Evolutionary conservation across 1,140 invertebrate species (phyloP), one percentile per base, ranked within the genome.

Genomic region (Heliconius eleuchia): DNA sequence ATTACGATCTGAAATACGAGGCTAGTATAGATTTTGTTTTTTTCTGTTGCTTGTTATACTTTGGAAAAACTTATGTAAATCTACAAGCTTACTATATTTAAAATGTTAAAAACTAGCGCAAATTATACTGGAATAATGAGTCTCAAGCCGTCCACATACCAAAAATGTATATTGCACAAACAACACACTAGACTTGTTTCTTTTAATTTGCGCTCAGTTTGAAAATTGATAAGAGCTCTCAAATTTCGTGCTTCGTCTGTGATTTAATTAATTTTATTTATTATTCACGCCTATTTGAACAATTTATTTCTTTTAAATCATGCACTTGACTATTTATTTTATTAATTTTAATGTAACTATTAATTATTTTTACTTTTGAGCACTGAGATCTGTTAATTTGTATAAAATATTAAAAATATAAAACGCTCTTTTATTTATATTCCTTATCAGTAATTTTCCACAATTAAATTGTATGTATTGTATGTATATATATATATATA

Each of bases 311-410:
- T 86, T 90, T 89, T 86, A 86, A 88, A 91, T 87, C 85, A 90
- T 92, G 91, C 91, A 93, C 91, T 91, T 87, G 88, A 88, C 86
- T 94, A 93, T 93, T 94, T 93, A 93, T 92, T 92, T 93, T 23
- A 66, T 16, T 27, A 91, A 87, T 88, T 88, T 84, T 88, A 91
- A 88, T 91, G 77, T 93, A 88, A 66, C 60, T 66, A 66, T 66
- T 66, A 66, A 88, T 90, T 92, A 84, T 89, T 90, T 90, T 91
- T 91, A 90, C 85, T 90, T 86, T 90, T 91, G 87, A 90, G 90
- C 91, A 94, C 91, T 91, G 87, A 94, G 91, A 94, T 94, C 92
- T 94, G 92, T 93, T 93, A 93, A 92, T 89, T 90, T 92, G 86
- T 92, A 92, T 90, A 87, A 89, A 87, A 90, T 86, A 86, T 86